phyloP scores from a whole-genome alignment of 2,113 vertebrate genomes.

The Vanacampus margaritifer region DNA sequence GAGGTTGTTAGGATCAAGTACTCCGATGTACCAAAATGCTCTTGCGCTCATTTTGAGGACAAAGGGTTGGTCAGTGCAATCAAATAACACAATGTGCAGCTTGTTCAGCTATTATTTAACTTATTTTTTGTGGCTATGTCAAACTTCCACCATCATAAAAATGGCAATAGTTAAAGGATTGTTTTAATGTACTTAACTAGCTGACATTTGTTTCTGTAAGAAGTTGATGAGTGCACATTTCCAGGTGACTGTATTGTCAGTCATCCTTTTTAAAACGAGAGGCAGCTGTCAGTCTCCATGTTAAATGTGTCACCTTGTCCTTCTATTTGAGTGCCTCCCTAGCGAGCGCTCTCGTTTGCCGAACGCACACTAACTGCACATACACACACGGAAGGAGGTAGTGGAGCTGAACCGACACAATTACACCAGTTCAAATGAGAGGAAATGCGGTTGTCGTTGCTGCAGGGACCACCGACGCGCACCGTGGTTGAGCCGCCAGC shows the following conservation, averaged over 20 bases:
- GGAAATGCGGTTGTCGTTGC: conserved; percentile 40
- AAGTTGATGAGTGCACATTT: not conserved
- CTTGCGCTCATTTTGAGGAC: too few relatives aligned
- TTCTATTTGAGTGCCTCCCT: conserved; percentile 26
- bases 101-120: not conserved
- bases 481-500: conserved; percentile 13
- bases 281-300: conserved; percentile 30
- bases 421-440: conserved; percentile 48
- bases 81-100: too few relatives aligned
- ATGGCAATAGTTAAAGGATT: too few relatives aligned
- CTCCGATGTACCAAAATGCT: too few relatives aligned
- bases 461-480: conserved; percentile 12
- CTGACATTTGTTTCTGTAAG: not conserved
- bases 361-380: conserved; percentile 21
- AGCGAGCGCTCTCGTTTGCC: not conserved
- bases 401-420: conserved; percentile 46
- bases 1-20: too few relatives aligned
- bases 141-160: not conserved
- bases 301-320: conserved; percentile 49
- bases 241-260: conserved; percentile 14
- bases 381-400: conserved; percentile 21
- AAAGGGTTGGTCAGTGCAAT: too few relatives aligned
- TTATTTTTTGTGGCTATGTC: too few relatives aligned
- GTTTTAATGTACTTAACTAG: too few relatives aligned
- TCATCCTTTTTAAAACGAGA: conserved; percentile 3